Conservation (phyloP, 2,113 vertebrate genomes). For the Acinonyx jubatus region DNA sequence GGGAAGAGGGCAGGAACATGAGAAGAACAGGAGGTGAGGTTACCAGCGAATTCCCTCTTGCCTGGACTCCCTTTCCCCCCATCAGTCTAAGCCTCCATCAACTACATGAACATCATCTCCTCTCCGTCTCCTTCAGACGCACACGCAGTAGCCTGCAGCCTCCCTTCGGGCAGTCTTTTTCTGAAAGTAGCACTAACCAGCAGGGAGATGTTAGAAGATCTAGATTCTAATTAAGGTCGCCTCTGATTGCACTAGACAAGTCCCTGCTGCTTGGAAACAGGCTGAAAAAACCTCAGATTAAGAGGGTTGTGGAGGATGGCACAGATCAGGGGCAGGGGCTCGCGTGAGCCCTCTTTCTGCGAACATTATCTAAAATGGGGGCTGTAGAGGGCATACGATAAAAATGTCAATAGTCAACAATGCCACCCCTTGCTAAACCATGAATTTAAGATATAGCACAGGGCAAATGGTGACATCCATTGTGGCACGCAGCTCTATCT, state of each 20-base stretch:
- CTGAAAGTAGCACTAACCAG: background rate
- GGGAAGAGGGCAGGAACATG: too few species aligned
- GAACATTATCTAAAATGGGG: background rate
- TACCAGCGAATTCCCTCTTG: background rate
- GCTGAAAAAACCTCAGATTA: background rate
- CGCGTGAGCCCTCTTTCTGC: background rate
- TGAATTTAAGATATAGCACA: background rate
- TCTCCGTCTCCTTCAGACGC: background rate
- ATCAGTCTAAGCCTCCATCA: background rate
- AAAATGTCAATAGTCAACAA: background rate
- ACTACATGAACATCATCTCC: background rate
- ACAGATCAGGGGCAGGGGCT: background rate
- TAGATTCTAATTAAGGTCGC: slow-evolving; percentile 31
- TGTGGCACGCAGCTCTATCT: background rate
- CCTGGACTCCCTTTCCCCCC: background rate
- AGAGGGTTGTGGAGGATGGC: background rate
- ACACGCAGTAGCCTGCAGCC: background rate
- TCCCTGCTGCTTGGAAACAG: background rate
- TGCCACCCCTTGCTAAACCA: background rate
- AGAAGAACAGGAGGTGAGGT: background rate
- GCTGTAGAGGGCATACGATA: background rate
- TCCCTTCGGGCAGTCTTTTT: background rate
- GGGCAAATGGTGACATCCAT: background rate
- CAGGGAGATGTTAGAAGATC: slow-evolving; percentile 10
- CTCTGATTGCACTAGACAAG: slow-evolving; percentile 3